phyloP scores from a whole-genome alignment of 2,113 vertebrate species.

The Osmerus eperlanus region DNA sequence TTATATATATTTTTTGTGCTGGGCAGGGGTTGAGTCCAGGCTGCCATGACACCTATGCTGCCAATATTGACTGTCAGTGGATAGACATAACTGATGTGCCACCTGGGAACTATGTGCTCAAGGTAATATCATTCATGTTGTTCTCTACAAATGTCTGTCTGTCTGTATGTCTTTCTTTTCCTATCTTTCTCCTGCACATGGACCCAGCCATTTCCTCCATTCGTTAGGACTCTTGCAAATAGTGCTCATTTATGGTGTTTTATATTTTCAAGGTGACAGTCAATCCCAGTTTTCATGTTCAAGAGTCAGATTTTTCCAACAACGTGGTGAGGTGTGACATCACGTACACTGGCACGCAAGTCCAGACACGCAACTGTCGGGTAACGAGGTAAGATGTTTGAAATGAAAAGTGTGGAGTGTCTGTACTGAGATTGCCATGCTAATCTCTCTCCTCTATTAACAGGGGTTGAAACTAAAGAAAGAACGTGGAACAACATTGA shows the following conservation, averaged over 20 bases:
- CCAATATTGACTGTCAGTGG: conserved; percentile 86
- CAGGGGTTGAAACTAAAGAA: conserved; percentile 41
- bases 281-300: conserved; percentile 75
- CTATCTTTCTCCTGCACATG: neutral
- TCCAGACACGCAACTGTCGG: conserved; percentile 75
- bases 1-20: conserved; percentile 13
- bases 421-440: neutral
- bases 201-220: neutral
- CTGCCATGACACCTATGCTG: conserved; percentile 81
- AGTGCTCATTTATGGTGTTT: conserved; percentile 4
- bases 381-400: conserved; percentile 65
- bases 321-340: conserved; percentile 79
- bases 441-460: conserved; percentile 5
- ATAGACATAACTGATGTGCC: conserved; percentile 83
- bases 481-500: neutral
- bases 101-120: conserved; percentile 78
- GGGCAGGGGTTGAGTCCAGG: conserved; percentile 79
- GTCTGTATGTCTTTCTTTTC: too few relatives aligned
- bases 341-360: conserved; percentile 76
- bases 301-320: conserved; percentile 79
- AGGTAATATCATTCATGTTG: conserved; percentile 56
- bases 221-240: neutral
- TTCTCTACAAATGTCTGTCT: neutral
- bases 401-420: neutral
- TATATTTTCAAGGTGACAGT: conserved; percentile 71